These are phyloP conservation scores for Cantharis lateralis DNA, from an alignment of 2,888 invertebrate genomes.

Conservation along the genomic window DNA sequence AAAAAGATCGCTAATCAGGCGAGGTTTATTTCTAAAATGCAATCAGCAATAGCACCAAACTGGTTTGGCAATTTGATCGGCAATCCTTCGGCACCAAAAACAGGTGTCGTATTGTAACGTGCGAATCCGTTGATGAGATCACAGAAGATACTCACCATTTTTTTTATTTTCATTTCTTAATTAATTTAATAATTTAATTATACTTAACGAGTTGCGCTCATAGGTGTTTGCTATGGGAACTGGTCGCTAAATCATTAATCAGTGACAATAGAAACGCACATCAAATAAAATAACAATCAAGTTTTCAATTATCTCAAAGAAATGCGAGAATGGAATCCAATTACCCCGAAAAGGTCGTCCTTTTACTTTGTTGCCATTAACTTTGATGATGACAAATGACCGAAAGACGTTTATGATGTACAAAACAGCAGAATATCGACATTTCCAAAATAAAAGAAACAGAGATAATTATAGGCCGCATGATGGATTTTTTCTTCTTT, in stretches of 20 bases:
- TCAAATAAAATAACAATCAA: neutral
- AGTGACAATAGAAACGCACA: neutral
- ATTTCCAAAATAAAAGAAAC: neutral
- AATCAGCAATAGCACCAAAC: slow-evolving; percentile 24
- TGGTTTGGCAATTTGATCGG: slow-evolving; percentile 31
- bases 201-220: neutral
- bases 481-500: neutral
- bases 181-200: neutral
- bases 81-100: slow-evolving; percentile 25
- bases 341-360: neutral
- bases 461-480: neutral
- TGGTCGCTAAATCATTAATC: neutral
- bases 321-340: neutral
- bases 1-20: slow-evolving; percentile 5
- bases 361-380: neutral
- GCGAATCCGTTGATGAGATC: slow-evolving; percentile 19
- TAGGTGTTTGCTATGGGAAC: neutral
- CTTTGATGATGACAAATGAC: neutral
- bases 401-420: neutral
- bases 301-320: neutral
- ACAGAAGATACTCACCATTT: slow-evolving; percentile 3
- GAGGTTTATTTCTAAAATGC: slow-evolving; percentile 21
- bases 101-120: slow-evolving; percentile 32
- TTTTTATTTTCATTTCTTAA: neutral
- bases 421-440: neutral